A percentile compares a stretch with the other conserved stretches of the same genome.
Conservation (phyloP, 2,888 invertebrate species). For the Sesia apiformis region DNA sequence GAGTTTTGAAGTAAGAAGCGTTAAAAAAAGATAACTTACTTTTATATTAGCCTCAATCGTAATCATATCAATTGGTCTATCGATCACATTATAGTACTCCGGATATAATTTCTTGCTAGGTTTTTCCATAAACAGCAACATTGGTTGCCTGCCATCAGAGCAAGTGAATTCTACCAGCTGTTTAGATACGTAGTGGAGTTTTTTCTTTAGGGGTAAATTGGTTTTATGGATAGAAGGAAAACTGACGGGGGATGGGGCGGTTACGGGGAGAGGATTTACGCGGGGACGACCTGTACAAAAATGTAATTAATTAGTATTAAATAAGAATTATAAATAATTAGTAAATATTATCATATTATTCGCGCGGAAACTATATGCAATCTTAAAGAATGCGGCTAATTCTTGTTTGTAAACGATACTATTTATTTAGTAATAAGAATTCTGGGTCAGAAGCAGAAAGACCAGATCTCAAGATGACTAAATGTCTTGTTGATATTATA, state of each 20-base stretch:
- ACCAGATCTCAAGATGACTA: too few species aligned
- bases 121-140: conserved; percentile 95
- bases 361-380: too few species aligned
- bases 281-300: conserved; percentile 54
- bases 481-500: too few species aligned
- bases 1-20: not conserved
- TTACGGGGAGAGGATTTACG: conserved; percentile 35
- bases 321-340: too few species aligned
- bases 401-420: too few species aligned
- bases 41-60: conserved; percentile 95
- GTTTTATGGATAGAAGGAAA: conserved; percentile 32
- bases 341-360: too few species aligned
- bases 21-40: conserved; percentile 26
- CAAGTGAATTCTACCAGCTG: conserved; percentile 65
- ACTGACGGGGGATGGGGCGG: conserved; percentile 23
- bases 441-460: too few species aligned
- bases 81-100: conserved; percentile 95
- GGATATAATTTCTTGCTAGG: conserved; percentile 96
- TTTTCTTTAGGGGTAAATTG: conserved; percentile 82
- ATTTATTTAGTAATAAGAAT: too few species aligned
- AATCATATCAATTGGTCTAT: conserved; percentile 95
- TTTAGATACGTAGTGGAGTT: conserved; percentile 86
- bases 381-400: too few species aligned
- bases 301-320: too few species aligned
- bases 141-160: conserved; percentile 86